Conservation (phyloP, 2,797 vertebrate species). For the Alosa sapidissima region DNA sequence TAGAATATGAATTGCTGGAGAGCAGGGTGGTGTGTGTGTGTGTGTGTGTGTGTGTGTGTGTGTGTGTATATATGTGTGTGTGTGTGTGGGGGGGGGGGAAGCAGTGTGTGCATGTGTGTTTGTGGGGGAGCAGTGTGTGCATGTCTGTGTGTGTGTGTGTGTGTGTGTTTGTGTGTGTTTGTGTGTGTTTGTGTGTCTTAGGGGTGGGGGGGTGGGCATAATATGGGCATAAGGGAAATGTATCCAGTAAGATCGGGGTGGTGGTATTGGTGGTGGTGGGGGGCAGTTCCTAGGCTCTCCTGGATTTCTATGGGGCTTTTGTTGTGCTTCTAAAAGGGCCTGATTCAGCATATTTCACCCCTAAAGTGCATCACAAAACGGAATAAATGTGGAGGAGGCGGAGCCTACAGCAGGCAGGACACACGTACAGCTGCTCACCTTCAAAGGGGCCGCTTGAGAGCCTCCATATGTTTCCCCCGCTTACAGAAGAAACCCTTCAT, state of each 20-base stretch:
- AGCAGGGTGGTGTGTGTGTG: background rate
- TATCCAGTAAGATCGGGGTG: too few species aligned
- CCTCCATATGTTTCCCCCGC: background rate
- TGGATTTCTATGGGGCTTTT: conserved; percentile 25
- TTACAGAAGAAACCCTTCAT: background rate
- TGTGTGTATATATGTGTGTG: conserved; percentile 1
- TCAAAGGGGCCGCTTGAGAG: background rate
- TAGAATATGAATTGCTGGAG: conserved; percentile 44
- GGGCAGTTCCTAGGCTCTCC: conserved; percentile 23
- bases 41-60: background rate
- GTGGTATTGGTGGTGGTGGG: background rate
- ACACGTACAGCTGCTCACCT: conserved; percentile 32
- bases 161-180: background rate
- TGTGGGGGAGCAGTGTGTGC: background rate
- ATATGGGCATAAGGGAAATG: conserved; percentile 3
- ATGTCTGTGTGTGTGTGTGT: background rate
- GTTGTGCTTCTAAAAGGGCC: background rate
- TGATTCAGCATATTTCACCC: conserved; percentile 35
- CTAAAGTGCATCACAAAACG: conserved; percentile 22
- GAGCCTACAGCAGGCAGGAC: conserved; percentile 7
- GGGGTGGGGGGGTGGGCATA: background rate
- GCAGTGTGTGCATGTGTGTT: background rate
- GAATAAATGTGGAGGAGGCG: conserved; percentile 9
- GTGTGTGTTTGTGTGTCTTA: background rate
- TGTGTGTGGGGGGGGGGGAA: background rate